A percentile compares a stretch with the other conserved stretches of the same genome.
These are phyloP conservation scores for Cyanoramphus novaezelandiae DNA, from an alignment of 2,113 vertebrate genomes.

Conservation along the genomic window DNA sequence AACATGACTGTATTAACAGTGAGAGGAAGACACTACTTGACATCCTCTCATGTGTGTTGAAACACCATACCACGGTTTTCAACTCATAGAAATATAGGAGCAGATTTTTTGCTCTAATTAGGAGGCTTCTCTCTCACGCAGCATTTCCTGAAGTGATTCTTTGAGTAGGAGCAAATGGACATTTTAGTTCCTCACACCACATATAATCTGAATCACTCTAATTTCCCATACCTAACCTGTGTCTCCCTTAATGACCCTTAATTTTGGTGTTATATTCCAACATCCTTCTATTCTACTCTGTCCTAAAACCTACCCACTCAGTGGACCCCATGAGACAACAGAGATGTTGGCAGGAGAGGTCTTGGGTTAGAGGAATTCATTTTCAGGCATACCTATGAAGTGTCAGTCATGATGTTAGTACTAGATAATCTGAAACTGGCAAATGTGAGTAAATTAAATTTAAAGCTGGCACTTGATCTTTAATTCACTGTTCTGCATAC, in stretches of 20 bases:
- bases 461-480: constrained; percentile 54
- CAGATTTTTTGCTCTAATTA: background rate
- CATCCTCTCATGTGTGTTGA: background rate
- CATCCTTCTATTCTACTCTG: background rate
- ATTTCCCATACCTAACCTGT: background rate
- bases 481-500: constrained; percentile 50
- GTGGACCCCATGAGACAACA: background rate
- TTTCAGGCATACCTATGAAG: constrained; percentile 47
- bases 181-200: background rate
- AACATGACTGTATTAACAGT: background rate
- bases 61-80: background rate
- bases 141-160: background rate
- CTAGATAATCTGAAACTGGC: constrained; percentile 48
- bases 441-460: constrained; percentile 60
- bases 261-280: background rate
- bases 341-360: background rate
- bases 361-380: constrained; percentile 41
- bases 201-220: background rate
- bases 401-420: constrained; percentile 42
- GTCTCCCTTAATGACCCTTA: background rate
- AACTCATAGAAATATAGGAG: background rate
- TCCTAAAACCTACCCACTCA: background rate
- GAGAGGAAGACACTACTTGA: background rate
- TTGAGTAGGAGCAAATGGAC: background rate
- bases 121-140: background rate